Evolutionary conservation across 1,140 invertebrate genomes (phyloP), one percentile per base, ranked within the genome.

Genomic region (Bombus waltoni): DNA sequence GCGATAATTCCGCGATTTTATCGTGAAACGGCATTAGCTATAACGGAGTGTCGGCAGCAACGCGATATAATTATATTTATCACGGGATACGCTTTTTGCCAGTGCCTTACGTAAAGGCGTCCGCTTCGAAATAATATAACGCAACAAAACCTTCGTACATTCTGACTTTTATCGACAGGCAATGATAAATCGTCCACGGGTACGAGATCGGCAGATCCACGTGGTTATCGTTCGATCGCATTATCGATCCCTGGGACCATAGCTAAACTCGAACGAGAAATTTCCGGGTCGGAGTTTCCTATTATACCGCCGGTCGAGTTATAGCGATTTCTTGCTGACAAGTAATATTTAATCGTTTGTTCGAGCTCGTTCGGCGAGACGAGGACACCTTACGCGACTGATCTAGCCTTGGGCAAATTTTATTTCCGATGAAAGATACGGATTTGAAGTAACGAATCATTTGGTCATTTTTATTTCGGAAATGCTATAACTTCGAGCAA

Each of bases 51-150:
- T 87, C 75, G 82, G 59, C 44, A 66, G 70, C 70, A 84, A 66
- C 44, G 75, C 70, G 10, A 85, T 85, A 62, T 87, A 87, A 87
- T 87, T 87, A 85, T 80, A 87, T 87, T 84, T 80, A 87, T 87
- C 82, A 59, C 68, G 59, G 25, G 42, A 38, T 78, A 84, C 10
- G 57, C n/a, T 84, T 73, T 38, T 74, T 47, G 8, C n/a, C 65
- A 38, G 1, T 18, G 65, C 6, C 15, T 8, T 5, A 28, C 73
- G 59, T 53, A 53, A 53, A 53, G 18, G 47, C 18, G 18, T 53
- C 47, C 47, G 47, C 47, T 53, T 53, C 47, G 35, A 72, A 75
- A 75, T 74, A 85, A 81, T 68, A 25, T 3, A 75, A 85, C 62
- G 38, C 47, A 42, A 81, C 71, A 81, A 81, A 68, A 74, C 44